phyloP scores from a whole-genome alignment of 2,888 invertebrate species.

The Uropetala carovei region DNA sequence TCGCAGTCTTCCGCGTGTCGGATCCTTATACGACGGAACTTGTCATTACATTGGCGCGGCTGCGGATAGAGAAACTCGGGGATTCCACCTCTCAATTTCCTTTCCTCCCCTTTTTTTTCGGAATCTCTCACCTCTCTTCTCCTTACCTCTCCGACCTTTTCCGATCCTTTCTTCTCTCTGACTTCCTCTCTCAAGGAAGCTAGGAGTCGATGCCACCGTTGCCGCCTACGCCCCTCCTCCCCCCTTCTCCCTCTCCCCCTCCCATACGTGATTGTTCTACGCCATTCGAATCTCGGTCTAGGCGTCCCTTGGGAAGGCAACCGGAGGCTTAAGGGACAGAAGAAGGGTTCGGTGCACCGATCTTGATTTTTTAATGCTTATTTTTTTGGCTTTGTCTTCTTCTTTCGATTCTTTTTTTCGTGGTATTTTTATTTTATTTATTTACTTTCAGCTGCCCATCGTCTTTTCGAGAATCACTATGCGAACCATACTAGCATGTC shows the following conservation, averaged over 20 bases:
- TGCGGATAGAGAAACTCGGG: not conserved
- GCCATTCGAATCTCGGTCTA: constrained; percentile 37
- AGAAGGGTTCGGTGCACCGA: constrained; percentile 5
- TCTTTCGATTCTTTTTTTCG: not conserved
- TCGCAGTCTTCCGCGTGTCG: not conserved
- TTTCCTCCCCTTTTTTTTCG: not conserved
- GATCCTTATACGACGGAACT: not conserved
- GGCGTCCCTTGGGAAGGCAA: constrained; percentile 48
- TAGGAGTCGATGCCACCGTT: not conserved
- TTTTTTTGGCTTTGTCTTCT: not conserved
- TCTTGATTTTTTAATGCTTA: constrained; percentile 4
- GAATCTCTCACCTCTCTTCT: not conserved
- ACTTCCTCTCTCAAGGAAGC: not conserved
- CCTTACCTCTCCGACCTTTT: not conserved
- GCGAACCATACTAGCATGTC: not conserved
- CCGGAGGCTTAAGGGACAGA: constrained; percentile 25
- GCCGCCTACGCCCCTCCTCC: not conserved
- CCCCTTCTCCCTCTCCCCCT: not conserved
- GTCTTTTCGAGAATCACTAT: not conserved
- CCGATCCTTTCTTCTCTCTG: not conserved
- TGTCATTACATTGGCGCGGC: not conserved
- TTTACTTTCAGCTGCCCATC: not conserved
- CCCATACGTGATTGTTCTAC: constrained; percentile 30
- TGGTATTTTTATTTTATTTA: constrained; percentile 39
- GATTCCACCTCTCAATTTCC: constrained; percentile 18